Conservation (phyloP, 2,113 vertebrate species). For the Hippoglossus stenolepis region DNA sequence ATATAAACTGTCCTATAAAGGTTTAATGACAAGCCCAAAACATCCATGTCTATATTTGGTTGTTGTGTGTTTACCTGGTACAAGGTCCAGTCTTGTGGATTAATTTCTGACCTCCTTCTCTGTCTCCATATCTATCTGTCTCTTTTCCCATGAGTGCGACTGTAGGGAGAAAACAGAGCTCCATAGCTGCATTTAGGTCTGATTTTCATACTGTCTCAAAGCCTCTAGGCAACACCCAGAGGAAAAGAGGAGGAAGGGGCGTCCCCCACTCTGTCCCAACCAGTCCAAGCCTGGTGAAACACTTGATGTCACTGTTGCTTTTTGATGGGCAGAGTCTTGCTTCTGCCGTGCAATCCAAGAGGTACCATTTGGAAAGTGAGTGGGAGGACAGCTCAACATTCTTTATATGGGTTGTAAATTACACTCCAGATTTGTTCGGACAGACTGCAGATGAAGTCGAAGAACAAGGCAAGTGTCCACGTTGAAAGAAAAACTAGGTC, state of each 20-base stretch:
- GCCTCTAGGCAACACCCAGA: constrained; percentile 2
- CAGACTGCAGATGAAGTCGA: constrained; percentile 32
- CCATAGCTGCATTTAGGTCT: constrained; percentile 42
- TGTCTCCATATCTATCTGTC: neutral
- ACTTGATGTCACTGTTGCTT: constrained; percentile 16
- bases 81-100: neutral
- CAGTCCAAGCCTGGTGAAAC: constrained; percentile 11
- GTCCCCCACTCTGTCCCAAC: constrained; percentile 2
- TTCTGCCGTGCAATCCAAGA: neutral
- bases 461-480: constrained; percentile 29
- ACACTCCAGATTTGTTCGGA: constrained; percentile 21
- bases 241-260: constrained; percentile 9
- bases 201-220: constrained; percentile 23
- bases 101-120: neutral
- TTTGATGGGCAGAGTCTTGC: constrained; percentile 9
- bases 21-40: neutral
- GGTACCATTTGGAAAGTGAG: constrained; percentile 23
- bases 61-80: neutral
- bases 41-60: constrained; percentile 5
- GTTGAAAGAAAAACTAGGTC: constrained; percentile 19
- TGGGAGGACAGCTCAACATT: constrained; percentile 23
- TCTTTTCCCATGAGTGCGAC: neutral
- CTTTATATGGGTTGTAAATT: constrained; percentile 24
- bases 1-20: constrained; percentile 4
- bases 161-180: constrained; percentile 23